These are phyloP conservation scores for Orthosia incerta DNA, from an alignment of 2,888 invertebrate species.

Conservation along the genomic window DNA sequence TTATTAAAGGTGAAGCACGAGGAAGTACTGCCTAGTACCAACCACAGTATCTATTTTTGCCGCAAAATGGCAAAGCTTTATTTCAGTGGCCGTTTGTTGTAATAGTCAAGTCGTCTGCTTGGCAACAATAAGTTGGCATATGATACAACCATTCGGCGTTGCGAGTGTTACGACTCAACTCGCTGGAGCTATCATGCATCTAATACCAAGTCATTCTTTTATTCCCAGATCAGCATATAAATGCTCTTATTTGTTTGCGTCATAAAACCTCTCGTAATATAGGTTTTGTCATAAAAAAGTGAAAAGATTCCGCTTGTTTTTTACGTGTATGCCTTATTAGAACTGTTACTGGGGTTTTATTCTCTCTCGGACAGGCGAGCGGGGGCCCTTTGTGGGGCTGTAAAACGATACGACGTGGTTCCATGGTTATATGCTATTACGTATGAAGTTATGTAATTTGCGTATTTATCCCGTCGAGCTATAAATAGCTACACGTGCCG, in stretches of 20 bases:
- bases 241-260: constrained; percentile 38
- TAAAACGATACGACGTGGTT: neutral
- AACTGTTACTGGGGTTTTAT: constrained; percentile 41
- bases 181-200: neutral
- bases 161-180: neutral
- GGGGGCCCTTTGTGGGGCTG: constrained; percentile 9
- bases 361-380: constrained; percentile 19
- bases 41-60: neutral
- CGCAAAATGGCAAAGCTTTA: neutral
- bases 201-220: constrained; percentile 30
- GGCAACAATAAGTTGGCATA: neutral
- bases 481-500: neutral
- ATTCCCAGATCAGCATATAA: constrained; percentile 35
- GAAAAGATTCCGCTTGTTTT: constrained; percentile 47
- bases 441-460: constrained; percentile 9
- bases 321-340: constrained; percentile 40
- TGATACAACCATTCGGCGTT: neutral
- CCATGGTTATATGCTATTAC: constrained; percentile 1
- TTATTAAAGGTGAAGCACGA: neutral
- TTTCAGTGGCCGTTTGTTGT: neutral
- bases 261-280: constrained; percentile 46
- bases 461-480: constrained; percentile 2
- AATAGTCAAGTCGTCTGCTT: neutral
- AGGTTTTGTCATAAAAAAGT: constrained; percentile 50
- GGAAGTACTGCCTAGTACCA: neutral